A percentile compares a stretch with the other conserved stretches of the same genome.
Evolutionary conservation across 1,140 invertebrate species (phyloP).

Genomic region (Carposina sasakii): DNA sequence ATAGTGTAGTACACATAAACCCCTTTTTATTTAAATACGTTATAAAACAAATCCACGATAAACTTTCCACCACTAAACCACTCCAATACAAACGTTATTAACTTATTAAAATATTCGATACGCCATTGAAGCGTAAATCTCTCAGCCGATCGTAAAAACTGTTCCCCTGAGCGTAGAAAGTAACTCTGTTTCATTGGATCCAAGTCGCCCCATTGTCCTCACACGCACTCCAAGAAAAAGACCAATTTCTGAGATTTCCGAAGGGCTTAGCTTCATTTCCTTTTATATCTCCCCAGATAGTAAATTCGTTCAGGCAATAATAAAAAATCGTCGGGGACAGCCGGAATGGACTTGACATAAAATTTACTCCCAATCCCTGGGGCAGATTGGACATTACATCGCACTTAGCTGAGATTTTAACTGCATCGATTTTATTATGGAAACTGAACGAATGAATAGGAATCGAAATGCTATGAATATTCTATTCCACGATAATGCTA

Average conservation of each 20-base stretch:
- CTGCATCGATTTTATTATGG: no score
- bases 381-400: conserved; percentile 38
- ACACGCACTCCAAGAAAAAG: conserved; percentile 57
- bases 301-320: conserved; percentile 65
- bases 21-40: background rate
- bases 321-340: conserved; percentile 60
- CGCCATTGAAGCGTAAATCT: conserved; percentile 46
- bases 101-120: conserved; percentile 47
- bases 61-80: background rate
- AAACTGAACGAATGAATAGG: no score
- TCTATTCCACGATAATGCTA: no score
- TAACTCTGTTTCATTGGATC: conserved; percentile 50
- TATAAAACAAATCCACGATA: conserved; percentile 4
- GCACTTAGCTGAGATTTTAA: conserved; percentile 27
- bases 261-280: conserved; percentile 68
- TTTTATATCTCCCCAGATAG: conserved; percentile 67
- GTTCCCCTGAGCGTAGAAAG: conserved; percentile 39
- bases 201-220: conserved; percentile 48
- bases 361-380: conserved; percentile 42
- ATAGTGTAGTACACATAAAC: background rate
- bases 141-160: conserved; percentile 49
- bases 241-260: conserved; percentile 66
- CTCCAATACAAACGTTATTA: conserved; percentile 15
- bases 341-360: conserved; percentile 47
- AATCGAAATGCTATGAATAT: no score